Base-by-base conservation (phyloP, 2,113 vertebrate genomes). In the Ivindomyrus marchei region DNA sequence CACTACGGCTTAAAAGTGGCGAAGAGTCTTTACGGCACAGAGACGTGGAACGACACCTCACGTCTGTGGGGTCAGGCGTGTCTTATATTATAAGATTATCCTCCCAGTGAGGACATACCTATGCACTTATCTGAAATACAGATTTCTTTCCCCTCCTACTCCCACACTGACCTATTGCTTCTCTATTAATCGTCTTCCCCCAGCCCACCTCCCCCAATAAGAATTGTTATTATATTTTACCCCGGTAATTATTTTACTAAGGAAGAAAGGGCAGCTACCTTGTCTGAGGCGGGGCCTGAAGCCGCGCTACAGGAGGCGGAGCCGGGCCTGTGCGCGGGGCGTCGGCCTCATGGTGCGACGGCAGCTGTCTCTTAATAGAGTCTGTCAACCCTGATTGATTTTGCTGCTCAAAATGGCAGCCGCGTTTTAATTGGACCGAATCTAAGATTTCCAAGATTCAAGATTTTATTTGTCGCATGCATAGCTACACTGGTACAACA, bases 321-420 rank as follows among this genome's bases (percentile, higher is more conserved):
- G 90, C 91, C 66, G 88, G 46, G 86, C 89, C 58, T 88, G 74
- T 85, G 53, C 83, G 53, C 90, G 88, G 91, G 80, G 91, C 90
- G 85, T 88, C 39, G 89, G 91, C 90, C 45, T 91, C 93, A 93
- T 93, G 92, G 89, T 91, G 91, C 91, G 91, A 92, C 88, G 91
- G 91, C 93, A 92, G 92, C 90, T 93, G 92, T 90, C 92, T 88
- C 49, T 91, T 93, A 93, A 93, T 92, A 91, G 92, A 92, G 86
- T 83, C 91, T 92, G 92, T 93, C 92, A 92, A 77, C 62, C 84
- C 83, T 92, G 92, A 93, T 92, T 93, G 92, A 93, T 92, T 92
- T 88, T 85, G 89, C 74, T 27, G 90, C 89, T 89, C 24, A 77
- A 90, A 90, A 92, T 91, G 90, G 89, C 93, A 91, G 85, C 83